Evolutionary conservation across 2,888 invertebrate genomes (phyloP).

Genomic region (Phrixothrix hirtus): DNA sequence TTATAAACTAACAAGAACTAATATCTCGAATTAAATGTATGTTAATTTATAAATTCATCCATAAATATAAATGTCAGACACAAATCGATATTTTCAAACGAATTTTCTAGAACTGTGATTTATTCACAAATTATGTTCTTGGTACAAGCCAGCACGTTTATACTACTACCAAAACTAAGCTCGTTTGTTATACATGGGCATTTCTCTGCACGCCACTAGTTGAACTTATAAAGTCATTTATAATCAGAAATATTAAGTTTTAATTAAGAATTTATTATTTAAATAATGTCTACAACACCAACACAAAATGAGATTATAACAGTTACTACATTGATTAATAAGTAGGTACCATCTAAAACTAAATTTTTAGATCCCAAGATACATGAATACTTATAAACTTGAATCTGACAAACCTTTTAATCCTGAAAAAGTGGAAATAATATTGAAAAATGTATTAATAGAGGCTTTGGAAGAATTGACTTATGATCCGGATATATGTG

Average conservation of each 20-base stretch:
- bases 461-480: slow-evolving; percentile 63
- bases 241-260: slow-evolving; percentile 3
- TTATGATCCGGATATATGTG: slow-evolving; percentile 64
- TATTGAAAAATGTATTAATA: slow-evolving; percentile 63
- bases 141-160: slow-evolving; percentile 15
- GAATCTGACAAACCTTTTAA: slow-evolving; percentile 67
- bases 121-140: slow-evolving; percentile 14
- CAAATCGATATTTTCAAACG: background rate
- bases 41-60: background rate
- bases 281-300: background rate
- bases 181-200: slow-evolving; percentile 7
- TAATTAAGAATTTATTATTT: background rate
- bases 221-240: background rate
- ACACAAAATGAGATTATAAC: background rate
- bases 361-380: slow-evolving; percentile 53
- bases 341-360: no score
- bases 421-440: slow-evolving; percentile 63
- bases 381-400: slow-evolving; percentile 69
- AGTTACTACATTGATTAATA: no score
- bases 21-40: background rate
- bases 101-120: slow-evolving; percentile 5
- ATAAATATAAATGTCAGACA: background rate
- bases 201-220: slow-evolving; percentile 11
- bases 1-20: no score
- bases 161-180: slow-evolving; percentile 3